Conservation (phyloP, 1,140 invertebrate genomes). For the Nylanderia fulva region DNA sequence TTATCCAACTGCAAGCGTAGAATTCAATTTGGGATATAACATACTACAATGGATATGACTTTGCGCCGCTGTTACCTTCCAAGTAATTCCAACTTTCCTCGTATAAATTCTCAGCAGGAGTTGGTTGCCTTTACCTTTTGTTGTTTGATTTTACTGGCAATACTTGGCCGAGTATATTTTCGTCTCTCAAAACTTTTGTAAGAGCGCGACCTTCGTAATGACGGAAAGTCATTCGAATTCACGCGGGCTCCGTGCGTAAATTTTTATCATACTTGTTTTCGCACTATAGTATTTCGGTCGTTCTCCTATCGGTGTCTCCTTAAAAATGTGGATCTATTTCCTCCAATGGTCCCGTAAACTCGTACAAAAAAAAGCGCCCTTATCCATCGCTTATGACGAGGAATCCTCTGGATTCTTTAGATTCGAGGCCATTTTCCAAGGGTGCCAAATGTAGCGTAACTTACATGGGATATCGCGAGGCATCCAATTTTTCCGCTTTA, state of each 20-base stretch:
- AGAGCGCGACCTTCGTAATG: neutral
- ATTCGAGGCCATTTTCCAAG: constrained; percentile 10
- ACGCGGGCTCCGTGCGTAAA: constrained; percentile 29
- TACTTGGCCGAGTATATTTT: neutral
- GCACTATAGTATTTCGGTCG: neutral
- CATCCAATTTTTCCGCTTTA: constrained; percentile 47
- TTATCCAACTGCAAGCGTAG: constrained; percentile 31
- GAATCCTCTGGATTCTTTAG: constrained; percentile 30
- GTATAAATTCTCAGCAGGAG: constrained; percentile 14
- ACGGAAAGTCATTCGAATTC: constrained; percentile 18
- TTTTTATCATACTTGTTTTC: constrained; percentile 20
- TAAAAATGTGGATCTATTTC: constrained; percentile 51
- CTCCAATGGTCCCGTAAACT: constrained; percentile 11
- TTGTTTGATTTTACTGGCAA: neutral
- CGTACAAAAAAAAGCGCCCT: constrained; percentile 13
- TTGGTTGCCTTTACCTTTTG: neutral
- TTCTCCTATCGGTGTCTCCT: neutral
- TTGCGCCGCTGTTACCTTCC: neutral
- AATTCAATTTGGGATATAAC: constrained; percentile 40
- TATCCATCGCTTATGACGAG: constrained; percentile 56
- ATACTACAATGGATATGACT: neutral
- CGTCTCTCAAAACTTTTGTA: neutral
- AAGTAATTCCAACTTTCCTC: constrained; percentile 31
- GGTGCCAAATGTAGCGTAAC: constrained; percentile 57
- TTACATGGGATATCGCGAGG: constrained; percentile 45